Evolutionary conservation across 2,888 invertebrate species (phyloP).

Genomic region (Girardia tigrina): DNA sequence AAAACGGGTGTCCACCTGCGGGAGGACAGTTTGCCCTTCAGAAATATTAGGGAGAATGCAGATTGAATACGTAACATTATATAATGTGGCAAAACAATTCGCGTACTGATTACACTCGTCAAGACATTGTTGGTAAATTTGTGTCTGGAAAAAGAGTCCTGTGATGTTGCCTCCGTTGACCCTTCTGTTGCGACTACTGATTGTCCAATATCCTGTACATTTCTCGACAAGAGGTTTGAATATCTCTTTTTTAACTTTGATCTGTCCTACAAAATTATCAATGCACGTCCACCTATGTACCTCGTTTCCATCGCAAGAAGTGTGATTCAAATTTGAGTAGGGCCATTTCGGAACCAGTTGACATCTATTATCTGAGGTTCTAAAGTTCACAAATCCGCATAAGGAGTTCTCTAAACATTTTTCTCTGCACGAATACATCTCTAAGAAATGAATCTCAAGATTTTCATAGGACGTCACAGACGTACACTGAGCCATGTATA

Average conservation of each 20-base stretch:
- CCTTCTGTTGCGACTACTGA: neutral
- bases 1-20: neutral
- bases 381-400: neutral
- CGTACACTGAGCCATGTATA: neutral
- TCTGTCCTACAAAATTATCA: neutral
- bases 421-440: neutral
- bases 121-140: neutral
- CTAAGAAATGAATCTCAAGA: neutral
- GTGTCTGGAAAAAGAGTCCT: neutral
- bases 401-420: neutral
- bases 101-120: neutral
- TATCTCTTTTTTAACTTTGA: neutral
- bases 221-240: neutral
- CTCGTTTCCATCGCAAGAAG: neutral
- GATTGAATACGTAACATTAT: neutral
- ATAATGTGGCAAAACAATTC: neutral
- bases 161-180: neutral
- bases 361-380: neutral
- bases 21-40: neutral
- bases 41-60: neutral
- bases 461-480: neutral
- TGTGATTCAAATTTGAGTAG: neutral
- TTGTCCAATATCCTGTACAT: constrained; percentile 12
- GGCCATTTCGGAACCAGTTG: neutral
- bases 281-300: neutral